phyloP scores from a whole-genome alignment of 2,113 vertebrate species.

The Ctenodactylus gundi region DNA sequence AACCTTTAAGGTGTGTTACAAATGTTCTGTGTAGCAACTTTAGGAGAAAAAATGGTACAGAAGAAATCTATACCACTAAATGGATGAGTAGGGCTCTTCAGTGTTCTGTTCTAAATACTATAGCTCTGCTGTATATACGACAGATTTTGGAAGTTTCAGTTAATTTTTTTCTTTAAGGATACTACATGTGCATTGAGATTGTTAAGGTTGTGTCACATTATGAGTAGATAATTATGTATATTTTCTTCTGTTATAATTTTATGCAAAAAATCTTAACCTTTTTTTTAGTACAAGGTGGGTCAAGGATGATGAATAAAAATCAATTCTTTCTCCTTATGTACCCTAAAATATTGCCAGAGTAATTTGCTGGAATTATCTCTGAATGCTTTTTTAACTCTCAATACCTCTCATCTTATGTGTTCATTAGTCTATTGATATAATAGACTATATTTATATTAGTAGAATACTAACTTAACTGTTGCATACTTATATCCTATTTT shows the following conservation, averaged over 20 bases:
- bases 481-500: not conserved
- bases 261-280: not conserved
- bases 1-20: not conserved
- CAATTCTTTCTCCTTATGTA: not conserved
- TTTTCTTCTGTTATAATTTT: not conserved
- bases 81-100: not conserved
- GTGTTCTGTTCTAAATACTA: not conserved
- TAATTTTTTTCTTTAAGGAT: not conserved
- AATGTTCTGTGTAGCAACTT: not conserved
- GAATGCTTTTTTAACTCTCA: not conserved
- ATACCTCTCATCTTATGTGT: not conserved
- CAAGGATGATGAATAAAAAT: not conserved
- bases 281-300: not conserved
- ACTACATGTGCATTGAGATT: not conserved
- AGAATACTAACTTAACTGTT: not conserved
- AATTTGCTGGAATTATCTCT: not conserved
- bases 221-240: not conserved
- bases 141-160: not conserved
- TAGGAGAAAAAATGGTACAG: not conserved
- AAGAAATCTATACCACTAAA: not conserved
- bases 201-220: not conserved
- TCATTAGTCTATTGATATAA: not conserved
- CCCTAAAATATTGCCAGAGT: not conserved
- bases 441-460: not conserved
- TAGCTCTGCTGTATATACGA: not conserved